phyloP scores from a whole-genome alignment of 2,797 vertebrate genomes.

The Acropternis orthonyx region DNA sequence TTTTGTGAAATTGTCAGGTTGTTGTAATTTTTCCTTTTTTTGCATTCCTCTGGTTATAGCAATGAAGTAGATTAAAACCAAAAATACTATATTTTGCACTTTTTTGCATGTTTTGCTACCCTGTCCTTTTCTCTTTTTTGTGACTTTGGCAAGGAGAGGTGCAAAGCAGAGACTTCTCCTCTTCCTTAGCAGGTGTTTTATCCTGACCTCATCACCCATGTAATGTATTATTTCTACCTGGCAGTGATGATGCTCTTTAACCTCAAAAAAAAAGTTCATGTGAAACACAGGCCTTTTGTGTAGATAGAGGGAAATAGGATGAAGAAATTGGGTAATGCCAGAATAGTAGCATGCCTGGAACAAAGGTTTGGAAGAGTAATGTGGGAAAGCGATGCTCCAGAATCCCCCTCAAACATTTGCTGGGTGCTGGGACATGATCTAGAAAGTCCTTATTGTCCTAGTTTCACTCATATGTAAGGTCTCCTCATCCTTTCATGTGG shows the following conservation, averaged over 20 bases:
- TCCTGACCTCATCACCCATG: accelerated
- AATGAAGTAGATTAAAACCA: not conserved
- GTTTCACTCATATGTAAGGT: not conserved
- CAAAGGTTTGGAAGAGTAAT: conserved; percentile 6
- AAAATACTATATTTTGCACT: not conserved
- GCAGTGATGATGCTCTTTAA: not conserved
- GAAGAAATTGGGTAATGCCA: not conserved
- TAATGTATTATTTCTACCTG: not conserved
- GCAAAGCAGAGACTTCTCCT: not conserved
- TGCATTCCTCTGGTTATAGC: not conserved
- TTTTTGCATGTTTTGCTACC: not conserved
- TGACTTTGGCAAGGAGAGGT: not conserved
- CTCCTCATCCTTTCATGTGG: not conserved
- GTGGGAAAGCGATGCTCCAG: not conserved
- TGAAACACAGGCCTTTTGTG: conserved; percentile 39
- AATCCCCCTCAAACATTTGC: not conserved
- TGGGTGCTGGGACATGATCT: not conserved
- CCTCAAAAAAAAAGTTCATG: not conserved
- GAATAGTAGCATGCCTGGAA: not conserved
- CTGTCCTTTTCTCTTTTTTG: not conserved
- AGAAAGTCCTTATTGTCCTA: not conserved
- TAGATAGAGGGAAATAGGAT: conserved; percentile 4
- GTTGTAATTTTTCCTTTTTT: not conserved
- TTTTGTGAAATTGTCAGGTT: not conserved
- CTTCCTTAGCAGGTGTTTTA: not conserved